A percentile compares a stretch with the other conserved stretches of the same genome.
phyloP scores from a whole-genome alignment of 2,113 vertebrate species.

The Lucifuga dentata region DNA sequence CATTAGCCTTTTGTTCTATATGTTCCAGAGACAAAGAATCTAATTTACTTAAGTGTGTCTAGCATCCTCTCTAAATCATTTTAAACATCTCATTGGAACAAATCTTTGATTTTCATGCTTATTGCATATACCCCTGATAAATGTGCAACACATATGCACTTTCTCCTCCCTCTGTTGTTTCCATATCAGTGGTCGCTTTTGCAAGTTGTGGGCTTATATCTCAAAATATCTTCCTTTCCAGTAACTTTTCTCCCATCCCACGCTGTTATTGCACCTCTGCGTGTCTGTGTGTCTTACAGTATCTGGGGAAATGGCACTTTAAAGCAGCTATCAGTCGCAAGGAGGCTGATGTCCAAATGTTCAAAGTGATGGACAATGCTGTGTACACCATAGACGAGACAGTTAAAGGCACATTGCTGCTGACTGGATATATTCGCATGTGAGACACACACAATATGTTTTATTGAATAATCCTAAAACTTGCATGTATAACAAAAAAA shows the following conservation, averaged over 20 bases:
- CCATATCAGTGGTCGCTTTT: constrained; percentile 23
- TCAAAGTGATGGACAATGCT: constrained; percentile 53
- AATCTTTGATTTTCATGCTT: rapidly evolving
- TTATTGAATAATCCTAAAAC: no score
- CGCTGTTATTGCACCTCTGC: neutral
- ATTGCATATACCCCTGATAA: neutral
- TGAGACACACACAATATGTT: constrained; percentile 41
- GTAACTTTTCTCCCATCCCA: neutral
- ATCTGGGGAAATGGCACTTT: constrained; percentile 68
- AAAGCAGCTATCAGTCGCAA: constrained; percentile 51
- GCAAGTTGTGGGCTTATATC: constrained; percentile 21
- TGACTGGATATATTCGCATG: constrained; percentile 58
- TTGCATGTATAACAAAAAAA: no score
- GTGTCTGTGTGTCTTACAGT: constrained; percentile 48
- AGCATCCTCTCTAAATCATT: no score
- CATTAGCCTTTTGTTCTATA: neutral
- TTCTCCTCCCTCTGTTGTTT: constrained; percentile 50
- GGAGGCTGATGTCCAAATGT: constrained; percentile 55
- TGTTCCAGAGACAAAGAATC: neutral
- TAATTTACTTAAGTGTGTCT: neutral
- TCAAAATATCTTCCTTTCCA: neutral
- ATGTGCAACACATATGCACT: neutral
- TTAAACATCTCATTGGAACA: no score
- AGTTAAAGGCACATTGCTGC: constrained; percentile 44
- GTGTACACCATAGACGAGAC: constrained; percentile 51